phyloP scores from a whole-genome alignment of 2,797 vertebrate species.

The Manis javanica region DNA sequence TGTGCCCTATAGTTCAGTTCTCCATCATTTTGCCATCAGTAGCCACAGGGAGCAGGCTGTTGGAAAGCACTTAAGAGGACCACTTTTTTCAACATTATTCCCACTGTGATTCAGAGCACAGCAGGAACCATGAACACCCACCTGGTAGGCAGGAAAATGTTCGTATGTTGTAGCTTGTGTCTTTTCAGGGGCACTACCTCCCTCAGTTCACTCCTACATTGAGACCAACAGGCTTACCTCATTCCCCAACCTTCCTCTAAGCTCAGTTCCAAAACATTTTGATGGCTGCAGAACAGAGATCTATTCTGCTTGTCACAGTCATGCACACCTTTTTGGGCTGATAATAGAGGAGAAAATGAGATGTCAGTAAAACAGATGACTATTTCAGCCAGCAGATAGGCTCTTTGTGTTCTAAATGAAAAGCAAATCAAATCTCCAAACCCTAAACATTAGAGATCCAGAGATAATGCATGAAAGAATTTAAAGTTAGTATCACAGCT shows the following conservation, averaged over 20 bases:
- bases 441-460: not conserved
- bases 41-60: not conserved
- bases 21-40: not conserved
- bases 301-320: not conserved
- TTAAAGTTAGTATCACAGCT: slow-evolving; percentile 31
- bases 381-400: not conserved
- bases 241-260: not conserved
- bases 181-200: not conserved
- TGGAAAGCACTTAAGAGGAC: not conserved
- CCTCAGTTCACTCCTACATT: not conserved
- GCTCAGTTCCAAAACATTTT: not conserved
- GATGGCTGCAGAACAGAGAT: slow-evolving; percentile 5
- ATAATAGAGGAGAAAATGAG: not conserved
- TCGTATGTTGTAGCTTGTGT: not conserved
- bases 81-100: not conserved
- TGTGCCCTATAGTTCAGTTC: not conserved
- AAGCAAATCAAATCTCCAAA: slow-evolving; percentile 30
- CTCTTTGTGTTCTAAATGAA: slow-evolving; percentile 58
- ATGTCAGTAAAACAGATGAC: not conserved
- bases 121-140: not conserved
- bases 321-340: not conserved
- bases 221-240: not conserved
- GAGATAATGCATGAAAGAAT: slow-evolving; percentile 17
- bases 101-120: not conserved
- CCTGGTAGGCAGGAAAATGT: not conserved